These are phyloP conservation scores for Sebastes iracundus DNA, from an alignment of 2,797 vertebrate genomes.

Conservation along the genomic window DNA sequence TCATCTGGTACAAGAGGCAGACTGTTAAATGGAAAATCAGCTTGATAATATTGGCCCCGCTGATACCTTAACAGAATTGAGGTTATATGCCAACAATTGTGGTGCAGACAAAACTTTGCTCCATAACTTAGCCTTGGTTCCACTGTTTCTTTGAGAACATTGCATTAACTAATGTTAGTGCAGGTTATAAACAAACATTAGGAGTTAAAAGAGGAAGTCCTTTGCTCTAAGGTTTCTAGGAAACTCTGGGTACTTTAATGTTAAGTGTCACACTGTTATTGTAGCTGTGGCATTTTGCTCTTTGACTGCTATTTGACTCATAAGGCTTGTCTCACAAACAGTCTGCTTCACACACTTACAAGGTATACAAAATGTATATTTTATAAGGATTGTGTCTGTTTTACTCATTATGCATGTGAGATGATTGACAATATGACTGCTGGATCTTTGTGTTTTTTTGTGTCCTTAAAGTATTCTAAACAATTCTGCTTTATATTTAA, in stretches of 20 bases:
- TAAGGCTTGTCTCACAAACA: not conserved
- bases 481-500: not conserved
- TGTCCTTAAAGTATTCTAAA: not conserved
- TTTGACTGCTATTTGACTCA: not conserved
- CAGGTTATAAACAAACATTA: slow-evolving; percentile 34
- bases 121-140: slow-evolving; percentile 1
- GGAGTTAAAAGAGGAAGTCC: slow-evolving; percentile 5
- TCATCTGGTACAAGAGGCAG: slow-evolving; percentile 1
- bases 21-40: not conserved
- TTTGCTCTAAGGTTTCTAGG: slow-evolving; percentile 3
- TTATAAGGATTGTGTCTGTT: not conserved
- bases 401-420: not conserved
- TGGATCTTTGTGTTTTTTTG: not conserved
- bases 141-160: not conserved
- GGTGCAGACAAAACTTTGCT: not conserved
- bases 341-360: not conserved
- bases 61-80: not conserved
- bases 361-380: not conserved
- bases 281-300: not conserved
- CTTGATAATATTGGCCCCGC: not conserved
- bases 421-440: not conserved
- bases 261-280: not conserved
- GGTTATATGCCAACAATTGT: not conserved
- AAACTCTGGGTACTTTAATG: not conserved
- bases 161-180: slow-evolving; percentile 3